These are phyloP conservation scores for Clarias magur DNA, from an alignment of 2,113 vertebrate species.

Conservation along the genomic window DNA sequence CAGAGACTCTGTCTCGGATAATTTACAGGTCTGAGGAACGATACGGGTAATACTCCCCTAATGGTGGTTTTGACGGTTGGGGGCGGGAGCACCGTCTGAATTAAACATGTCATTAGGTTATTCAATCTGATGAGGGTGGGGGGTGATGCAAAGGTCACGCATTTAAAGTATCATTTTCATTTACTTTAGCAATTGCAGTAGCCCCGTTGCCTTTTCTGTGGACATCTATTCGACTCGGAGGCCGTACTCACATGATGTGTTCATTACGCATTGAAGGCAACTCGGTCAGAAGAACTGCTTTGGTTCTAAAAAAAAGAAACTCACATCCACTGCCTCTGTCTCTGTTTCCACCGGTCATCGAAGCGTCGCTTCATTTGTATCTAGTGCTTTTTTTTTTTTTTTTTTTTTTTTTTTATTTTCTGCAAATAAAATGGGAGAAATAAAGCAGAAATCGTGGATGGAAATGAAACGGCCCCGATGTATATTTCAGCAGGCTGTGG, in stretches of 20 bases:
- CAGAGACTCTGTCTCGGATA: neutral
- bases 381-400: neutral
- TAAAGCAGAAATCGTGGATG: neutral
- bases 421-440: neutral
- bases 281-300: neutral
- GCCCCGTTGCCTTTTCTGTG: neutral
- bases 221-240: neutral
- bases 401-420: too few species aligned
- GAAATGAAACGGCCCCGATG: slow-evolving; percentile 13
- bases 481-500: slow-evolving; percentile 16
- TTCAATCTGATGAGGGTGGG: neutral
- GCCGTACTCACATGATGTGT: neutral
- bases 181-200: too few species aligned
- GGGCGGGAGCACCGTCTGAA: neutral
- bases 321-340: neutral
- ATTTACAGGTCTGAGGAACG: neutral
- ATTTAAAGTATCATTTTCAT: neutral
- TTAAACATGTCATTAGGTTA: neutral
- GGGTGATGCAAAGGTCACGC: neutral
- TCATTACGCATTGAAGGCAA: neutral
- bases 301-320: neutral
- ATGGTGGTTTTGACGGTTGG: neutral
- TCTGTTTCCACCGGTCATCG: too few species aligned
- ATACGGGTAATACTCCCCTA: too few species aligned
- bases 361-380: neutral